phyloP scores from a whole-genome alignment of 2,797 vertebrate species.

The Microhierax caerulescens region DNA sequence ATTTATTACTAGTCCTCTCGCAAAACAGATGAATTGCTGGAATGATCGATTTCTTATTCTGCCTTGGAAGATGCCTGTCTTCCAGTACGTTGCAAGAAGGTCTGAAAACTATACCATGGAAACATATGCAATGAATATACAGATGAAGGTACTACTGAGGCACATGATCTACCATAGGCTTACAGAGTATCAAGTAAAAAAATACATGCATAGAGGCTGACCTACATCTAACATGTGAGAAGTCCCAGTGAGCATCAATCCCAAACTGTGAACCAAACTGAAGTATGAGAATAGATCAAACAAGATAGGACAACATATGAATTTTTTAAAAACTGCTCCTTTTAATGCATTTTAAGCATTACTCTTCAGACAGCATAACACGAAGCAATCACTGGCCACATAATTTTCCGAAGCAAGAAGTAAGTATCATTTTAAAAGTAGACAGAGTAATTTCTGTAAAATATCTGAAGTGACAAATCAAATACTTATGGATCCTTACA shows the following conservation, averaged over 20 bases:
- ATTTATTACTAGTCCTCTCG: background rate
- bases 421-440: background rate
- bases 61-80: background rate
- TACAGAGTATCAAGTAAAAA: background rate
- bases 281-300: background rate
- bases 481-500: background rate
- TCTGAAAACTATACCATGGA: background rate
- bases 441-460: background rate
- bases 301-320: background rate
- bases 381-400: background rate
- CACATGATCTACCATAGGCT: background rate
- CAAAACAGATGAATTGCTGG: background rate
- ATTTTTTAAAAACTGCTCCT: background rate
- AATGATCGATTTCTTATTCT: background rate
- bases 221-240: background rate
- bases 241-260: background rate
- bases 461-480: background rate
- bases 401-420: background rate
- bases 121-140: rapidly evolving
- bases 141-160: background rate
- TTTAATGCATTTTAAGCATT: background rate
- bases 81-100: background rate
- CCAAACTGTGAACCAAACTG: background rate
- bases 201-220: background rate
- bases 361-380: background rate